Conservation (phyloP, 64 coral and sea anemone genomes). For the Montipora sp. region DNA sequence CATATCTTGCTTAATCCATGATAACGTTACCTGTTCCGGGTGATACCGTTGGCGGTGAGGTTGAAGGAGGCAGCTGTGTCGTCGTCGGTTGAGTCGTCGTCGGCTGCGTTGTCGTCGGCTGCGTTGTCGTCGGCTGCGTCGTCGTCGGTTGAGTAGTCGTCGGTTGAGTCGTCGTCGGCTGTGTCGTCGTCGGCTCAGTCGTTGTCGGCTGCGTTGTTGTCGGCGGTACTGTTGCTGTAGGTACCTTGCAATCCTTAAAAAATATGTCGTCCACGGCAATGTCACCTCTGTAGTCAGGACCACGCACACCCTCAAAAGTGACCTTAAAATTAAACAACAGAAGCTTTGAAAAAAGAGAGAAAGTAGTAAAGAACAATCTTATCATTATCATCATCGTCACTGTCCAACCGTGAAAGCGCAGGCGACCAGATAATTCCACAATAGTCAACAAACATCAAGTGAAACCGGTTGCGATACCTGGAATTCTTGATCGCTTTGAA, state of each 20-base stretch:
- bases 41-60: not conserved
- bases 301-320: slow-evolving; percentile 17
- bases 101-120: not conserved
- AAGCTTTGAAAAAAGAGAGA: not conserved
- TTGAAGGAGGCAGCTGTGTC: not conserved
- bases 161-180: too few relatives aligned
- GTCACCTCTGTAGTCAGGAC: not conserved
- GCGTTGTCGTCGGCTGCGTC: not conserved
- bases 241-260: not conserved
- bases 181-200: not conserved
- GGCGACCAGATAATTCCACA: not conserved
- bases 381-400: not conserved
- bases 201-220: not conserved
- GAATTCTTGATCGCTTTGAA: not conserved
- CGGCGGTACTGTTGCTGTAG: not conserved
- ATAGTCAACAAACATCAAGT: too few relatives aligned
- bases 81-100: not conserved
- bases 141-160: not conserved
- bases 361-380: not conserved
- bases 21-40: not conserved
- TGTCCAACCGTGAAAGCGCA: not conserved
- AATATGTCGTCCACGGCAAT: slow-evolving; percentile 38
- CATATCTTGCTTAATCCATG: too few relatives aligned
- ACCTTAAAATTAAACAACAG: not conserved
- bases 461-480: not conserved